phyloP scores from a whole-genome alignment of 2,888 invertebrate species.

The Norana najaformis region DNA sequence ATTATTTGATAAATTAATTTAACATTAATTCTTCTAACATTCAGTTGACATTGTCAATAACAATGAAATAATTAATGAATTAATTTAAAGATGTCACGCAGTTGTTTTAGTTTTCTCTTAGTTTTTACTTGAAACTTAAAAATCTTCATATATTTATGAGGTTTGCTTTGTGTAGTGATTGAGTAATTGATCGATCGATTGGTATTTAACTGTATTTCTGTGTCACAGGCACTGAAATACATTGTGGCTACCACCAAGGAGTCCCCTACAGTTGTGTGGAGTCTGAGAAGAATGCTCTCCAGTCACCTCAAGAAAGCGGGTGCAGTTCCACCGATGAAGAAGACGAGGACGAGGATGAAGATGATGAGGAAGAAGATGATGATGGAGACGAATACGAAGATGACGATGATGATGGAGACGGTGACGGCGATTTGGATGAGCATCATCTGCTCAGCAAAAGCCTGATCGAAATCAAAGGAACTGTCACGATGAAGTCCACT shows the following conservation, averaged over 20 bases:
- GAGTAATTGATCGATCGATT: not conserved
- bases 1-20: too few species aligned
- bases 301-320: not conserved
- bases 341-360: slow-evolving; percentile 31
- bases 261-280: not conserved
- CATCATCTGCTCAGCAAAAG: slow-evolving; percentile 3
- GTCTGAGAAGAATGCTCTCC: not conserved
- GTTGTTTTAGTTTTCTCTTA: too few species aligned
- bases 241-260: not conserved
- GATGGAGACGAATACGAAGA: slow-evolving; percentile 25
- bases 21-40: too few species aligned
- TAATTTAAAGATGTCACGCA: too few species aligned
- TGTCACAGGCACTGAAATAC: not conserved
- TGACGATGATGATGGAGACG: slow-evolving; percentile 32
- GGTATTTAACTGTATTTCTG: not conserved
- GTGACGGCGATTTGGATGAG: slow-evolving; percentile 27
- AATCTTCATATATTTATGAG: not conserved
- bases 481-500: not conserved
- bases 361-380: slow-evolving; percentile 17
- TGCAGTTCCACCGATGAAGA: slow-evolving; percentile 26
- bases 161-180: not conserved
- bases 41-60: too few species aligned
- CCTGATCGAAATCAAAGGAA: slow-evolving; percentile 3
- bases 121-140: too few species aligned
- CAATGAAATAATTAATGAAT: too few species aligned